Percentiles rank a stretch among this genome's conserved stretches.
Conservation (phyloP, 2,888 invertebrate species). For the Epirrita christyi region DNA sequence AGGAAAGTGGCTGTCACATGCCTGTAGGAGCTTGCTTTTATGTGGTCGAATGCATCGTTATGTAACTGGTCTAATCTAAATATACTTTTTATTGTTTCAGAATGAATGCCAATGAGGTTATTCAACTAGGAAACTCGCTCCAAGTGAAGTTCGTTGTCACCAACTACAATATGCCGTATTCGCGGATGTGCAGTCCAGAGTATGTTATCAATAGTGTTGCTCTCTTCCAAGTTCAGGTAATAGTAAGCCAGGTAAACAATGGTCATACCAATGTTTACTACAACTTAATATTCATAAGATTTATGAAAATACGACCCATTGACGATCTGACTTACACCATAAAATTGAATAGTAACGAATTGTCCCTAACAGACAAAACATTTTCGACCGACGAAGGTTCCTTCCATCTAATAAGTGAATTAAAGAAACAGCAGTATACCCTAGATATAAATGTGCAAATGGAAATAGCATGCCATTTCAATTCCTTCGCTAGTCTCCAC, state of each 20-base stretch:
- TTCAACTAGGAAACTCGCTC: constrained; percentile 50
- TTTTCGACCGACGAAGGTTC: constrained; percentile 56
- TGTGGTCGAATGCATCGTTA: neutral
- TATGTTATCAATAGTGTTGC: constrained; percentile 48
- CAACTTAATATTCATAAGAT: constrained; percentile 51
- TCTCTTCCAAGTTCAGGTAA: constrained; percentile 48
- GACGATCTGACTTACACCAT: constrained; percentile 51
- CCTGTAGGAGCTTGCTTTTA: neutral
- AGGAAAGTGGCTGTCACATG: too few relatives aligned
- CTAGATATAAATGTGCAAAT: constrained; percentile 49
- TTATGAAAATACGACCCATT: constrained; percentile 43
- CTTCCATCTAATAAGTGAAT: constrained; percentile 55
- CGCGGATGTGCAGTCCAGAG: constrained; percentile 45
- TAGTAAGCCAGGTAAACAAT: constrained; percentile 48
- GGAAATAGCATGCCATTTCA: constrained; percentile 46
- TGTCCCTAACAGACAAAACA: constrained; percentile 43
- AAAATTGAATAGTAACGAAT: constrained; percentile 46
- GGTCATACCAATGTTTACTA: constrained; percentile 49
- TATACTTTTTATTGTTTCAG: constrained; percentile 36
- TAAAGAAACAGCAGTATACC: constrained; percentile 47
- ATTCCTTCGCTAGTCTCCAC: constrained; percentile 50
- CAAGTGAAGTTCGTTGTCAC: constrained; percentile 44
- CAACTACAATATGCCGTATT: constrained; percentile 49
- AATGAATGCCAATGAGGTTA: constrained; percentile 48
- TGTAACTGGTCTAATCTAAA: neutral